Base-by-base conservation (phyloP, 1,140 invertebrate genomes). In the Drosophila mojavensis region DNA sequence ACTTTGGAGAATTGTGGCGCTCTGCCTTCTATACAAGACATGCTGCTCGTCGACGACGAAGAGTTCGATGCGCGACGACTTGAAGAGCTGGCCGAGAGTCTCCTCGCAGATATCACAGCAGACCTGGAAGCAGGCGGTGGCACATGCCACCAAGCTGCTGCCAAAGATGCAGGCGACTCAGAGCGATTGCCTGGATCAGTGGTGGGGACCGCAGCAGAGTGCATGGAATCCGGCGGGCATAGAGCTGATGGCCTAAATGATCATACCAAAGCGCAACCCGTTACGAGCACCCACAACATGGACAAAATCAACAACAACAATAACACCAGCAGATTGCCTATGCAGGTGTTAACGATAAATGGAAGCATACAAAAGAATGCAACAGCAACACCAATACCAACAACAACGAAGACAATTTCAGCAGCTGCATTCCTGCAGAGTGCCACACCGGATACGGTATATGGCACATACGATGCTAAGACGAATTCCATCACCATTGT, bases 171-270 rank as follows among this genome's bases (percentile, higher is more conserved):
- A 92, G 69, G 91, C 91, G 50, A 71, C 66, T 2, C 83, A 88
- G 78, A 91, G 88, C 84, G 92, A 93, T 13, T 92, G 84, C 48
- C 74, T 91, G 78, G 84, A 93, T 53, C 92, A 96, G 75, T 97
- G 96, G 96, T 97, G 96, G 96, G 96, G 96, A 26, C 94, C 94
- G 54, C 95, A 96, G 88, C 96, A 96, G 92, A 96, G 94, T 92
- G 95, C 93, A 81, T 97, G 96, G 96, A 96, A 96, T 90, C 96
- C 96, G 70, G 93, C 96, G 71, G 94, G 95, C 81, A 93, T 94
- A 92, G 92, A 91, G 79, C 85, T 91, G 91, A 92, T 82, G 85
- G 90, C 75, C 55, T 91, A 72, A 89, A 60, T 56, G 59, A 70
- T 20, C 60, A 59, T 51, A 78, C 62, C 5, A 56, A 53, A 7